Conservation (phyloP, 2,797 vertebrate species). For the Muraenolepis orangiensis region DNA sequence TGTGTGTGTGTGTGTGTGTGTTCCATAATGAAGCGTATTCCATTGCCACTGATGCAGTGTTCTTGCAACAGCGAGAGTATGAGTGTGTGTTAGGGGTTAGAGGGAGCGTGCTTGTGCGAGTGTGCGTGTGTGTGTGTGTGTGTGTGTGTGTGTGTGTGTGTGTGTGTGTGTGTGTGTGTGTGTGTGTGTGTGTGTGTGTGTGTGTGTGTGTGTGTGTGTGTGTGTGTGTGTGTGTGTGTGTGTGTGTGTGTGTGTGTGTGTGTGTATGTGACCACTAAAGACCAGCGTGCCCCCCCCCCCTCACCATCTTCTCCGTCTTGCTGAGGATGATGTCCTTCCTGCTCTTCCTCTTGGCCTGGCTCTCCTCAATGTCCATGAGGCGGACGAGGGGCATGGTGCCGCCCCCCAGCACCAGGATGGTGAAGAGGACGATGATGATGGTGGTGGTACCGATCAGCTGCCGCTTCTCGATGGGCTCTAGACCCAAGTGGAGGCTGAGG, state of each 20-base stretch:
- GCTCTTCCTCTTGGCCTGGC: constrained; percentile 81
- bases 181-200: not conserved
- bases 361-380: constrained; percentile 92
- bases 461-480: constrained; percentile 95
- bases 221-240: not conserved
- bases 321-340: constrained; percentile 95
- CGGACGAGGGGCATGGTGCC: constrained; percentile 97
- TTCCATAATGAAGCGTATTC: constrained; percentile 26
- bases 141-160: constrained; percentile 2
- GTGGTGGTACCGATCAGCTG: constrained; percentile 97
- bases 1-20: too few species aligned
- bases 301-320: constrained; percentile 98
- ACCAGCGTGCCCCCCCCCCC: not conserved
- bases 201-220: too few species aligned
- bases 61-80: constrained; percentile 14
- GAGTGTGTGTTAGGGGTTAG: not conserved
- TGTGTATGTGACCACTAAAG: not conserved
- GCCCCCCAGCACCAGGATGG: constrained; percentile 89
- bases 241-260: not conserved
- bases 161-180: not conserved
- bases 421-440: constrained; percentile 96
- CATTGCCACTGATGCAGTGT: not conserved
- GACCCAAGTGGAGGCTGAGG: constrained; percentile 90
- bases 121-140: not conserved
- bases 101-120: not conserved